Evolutionary conservation across 2,797 vertebrate species (phyloP), one percentile per base, ranked within the genome.

Genomic region (Periparus ater): DNA sequence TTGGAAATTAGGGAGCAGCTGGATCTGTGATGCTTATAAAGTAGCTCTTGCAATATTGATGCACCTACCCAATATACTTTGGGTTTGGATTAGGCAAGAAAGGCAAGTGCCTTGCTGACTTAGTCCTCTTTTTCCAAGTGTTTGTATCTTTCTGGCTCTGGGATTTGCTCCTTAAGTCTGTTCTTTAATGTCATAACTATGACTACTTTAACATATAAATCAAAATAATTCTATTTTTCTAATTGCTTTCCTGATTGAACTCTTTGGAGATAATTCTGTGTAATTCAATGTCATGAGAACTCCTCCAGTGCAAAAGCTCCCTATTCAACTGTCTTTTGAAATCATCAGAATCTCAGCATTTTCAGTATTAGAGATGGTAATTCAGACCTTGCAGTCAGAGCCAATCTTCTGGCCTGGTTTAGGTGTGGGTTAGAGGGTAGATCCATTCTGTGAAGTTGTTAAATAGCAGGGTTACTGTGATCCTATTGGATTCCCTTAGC

Each of bases 21-120:
- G 22, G 32, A n/a, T 44, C 3, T 0, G 1, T 81, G 47, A 21
- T 29, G 30, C n/a, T 55, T 67, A 15, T 2, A 29, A 51, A 38
- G 61, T 25, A 61, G 50, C 19, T 76, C 8, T 6, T 85, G 71
- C 2, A 10, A 7, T 94, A 66, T 14, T 29, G 14, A 17, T 27
- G 40, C 13, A 11, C 36, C 42, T 51, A 8, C 34, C 14, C 12
- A 9, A 17, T 65, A 40, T 4, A 3, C 11, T 63, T 90, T 17
- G 30, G 18, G 2, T 63, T 54, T 58, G 29, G 60, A 32, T 85
- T 57, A 89, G 72, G 25, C 34, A 70, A 9, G 61, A 67, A 42
- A 67, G 50, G 25, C 54, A n/a, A 58, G 23, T 30, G 25, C 60
- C 57, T 81, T 84, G 17, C 44, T 90, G 73, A 57, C 16, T 23